Evolutionary conservation across 1,140 invertebrate genomes (phyloP), one percentile per base, ranked within the genome.

Genomic region (Sarcophaga bullata): DNA sequence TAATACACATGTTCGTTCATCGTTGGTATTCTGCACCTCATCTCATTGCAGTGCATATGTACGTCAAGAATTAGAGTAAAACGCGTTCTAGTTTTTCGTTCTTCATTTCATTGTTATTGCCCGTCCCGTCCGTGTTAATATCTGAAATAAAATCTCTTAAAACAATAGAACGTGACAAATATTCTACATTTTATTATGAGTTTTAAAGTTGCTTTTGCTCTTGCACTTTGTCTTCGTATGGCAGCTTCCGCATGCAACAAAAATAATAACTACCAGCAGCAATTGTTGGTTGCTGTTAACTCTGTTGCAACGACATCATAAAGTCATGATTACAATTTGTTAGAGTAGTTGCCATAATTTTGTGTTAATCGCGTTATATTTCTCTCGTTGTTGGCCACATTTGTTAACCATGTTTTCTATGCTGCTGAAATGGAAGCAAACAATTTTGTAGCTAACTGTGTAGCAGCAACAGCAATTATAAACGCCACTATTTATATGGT

Each of bases 261-360:
- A 17, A 25, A 7, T 17, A 68, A 50, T 11, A 50, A 8, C 49
- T 50, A 50, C 49, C 7, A 50, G 6, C 11, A 8, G 6, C 49
- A 8, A 15, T 68, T 68, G 6, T 17, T 68, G 25, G 1, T 4
- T 37, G 25, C 25, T 37, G 25, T 37, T 37, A 2, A 4, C 25
- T 37, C 4, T 37, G 25, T 37, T 15, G 11, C 73, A 75, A 19
- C 17, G 49, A 17, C 73, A 49, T 19, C 62, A 19, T 19, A 68
- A 58, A 68, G 46, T 49, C 73, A 76, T 76, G 48, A 76, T 76
- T 76, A 49, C 73, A 76, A 76, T 76, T 48, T 76, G 47, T 76
- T 76, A 76, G 17, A 76, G 47, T 49, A 76, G 73, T 17, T 76
- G 73, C 73, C 47, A 76, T n/a, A 76, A 76, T 49, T 73, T 37